phyloP scores from a whole-genome alignment of 2,113 vertebrate genomes.

The Halcyon senegalensis region DNA sequence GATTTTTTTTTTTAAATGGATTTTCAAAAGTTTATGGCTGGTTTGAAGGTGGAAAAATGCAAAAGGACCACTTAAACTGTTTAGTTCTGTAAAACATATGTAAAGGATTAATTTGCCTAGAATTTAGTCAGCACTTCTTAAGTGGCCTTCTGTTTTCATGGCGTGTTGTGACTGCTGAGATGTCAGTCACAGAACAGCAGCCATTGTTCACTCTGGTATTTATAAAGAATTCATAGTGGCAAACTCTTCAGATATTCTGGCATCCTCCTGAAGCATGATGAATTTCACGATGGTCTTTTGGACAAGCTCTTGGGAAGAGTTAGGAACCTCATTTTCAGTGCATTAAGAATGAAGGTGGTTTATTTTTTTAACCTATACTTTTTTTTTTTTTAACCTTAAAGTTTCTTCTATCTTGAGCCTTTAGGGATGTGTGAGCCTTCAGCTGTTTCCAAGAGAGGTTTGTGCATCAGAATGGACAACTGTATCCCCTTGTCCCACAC shows the following conservation, averaged over 20 bases:
- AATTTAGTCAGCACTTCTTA: not conserved
- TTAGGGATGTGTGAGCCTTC: not conserved
- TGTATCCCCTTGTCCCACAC: not conserved
- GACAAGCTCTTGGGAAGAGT: not conserved
- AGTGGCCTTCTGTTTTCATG: not conserved
- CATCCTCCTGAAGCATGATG: not conserved
- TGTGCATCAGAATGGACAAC: not conserved
- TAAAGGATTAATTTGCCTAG: not conserved
- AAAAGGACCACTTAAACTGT: not conserved
- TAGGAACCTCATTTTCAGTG: not conserved
- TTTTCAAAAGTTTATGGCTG: not conserved
- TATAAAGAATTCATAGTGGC: not conserved
- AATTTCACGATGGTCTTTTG: not conserved
- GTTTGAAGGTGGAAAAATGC: not conserved
- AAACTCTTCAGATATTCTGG: not conserved
- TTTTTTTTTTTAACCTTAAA: too few relatives aligned
- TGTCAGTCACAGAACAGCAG: not conserved
- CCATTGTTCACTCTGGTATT: not conserved
- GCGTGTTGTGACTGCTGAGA: not conserved
- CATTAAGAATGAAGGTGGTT: not conserved
- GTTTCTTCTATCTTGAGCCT: not conserved
- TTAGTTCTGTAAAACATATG: not conserved
- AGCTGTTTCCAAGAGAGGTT: not conserved
- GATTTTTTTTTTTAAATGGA: not conserved
- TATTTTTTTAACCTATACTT: too few relatives aligned